Evolutionary conservation across 1,140 invertebrate genomes (phyloP), one percentile per base, ranked within the genome.

Genomic region (Planococcus citri): DNA sequence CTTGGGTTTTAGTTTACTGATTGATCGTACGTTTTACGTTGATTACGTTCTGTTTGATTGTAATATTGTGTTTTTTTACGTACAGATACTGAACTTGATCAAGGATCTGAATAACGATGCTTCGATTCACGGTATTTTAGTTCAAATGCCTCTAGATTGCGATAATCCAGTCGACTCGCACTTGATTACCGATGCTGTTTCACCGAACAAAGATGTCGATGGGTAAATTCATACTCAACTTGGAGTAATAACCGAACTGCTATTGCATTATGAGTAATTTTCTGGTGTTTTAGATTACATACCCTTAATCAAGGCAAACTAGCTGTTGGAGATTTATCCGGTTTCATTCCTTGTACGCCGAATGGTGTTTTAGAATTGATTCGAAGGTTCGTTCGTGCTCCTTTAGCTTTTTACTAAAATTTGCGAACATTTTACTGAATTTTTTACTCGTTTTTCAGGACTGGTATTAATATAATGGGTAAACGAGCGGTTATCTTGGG

Each of bases 101-200:
- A 82, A 86, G 37, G 83, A 86, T 72, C 80, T 98, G 29, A 98
- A 98, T 78, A 81, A 86, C 69, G 90, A 96, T 79, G 84, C 88
- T 0, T 80, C 78, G 21, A 84, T 95, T 64, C 94, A 98, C 81
- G 96, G 96, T 25, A 96, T 98, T 75, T 97, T 98, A 75, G 94
- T 98, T 0, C 95, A 98, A 83, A 92, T 98, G 87, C 96, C 95
- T 0, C 80, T 98, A 58, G 94, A 98, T 76, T 86, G 85, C 71
- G 84, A 86, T 0, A 86, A 88, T 73, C 75, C 82, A 71, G 95
- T 98, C 72, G 88, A 98, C 81, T 85, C 90, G 0, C 87, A 94
- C 78, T 78, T 88, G 12, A 86, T 97, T 68, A 95, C 94, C 4
- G 91, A 97, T 79, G 78, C 88, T 2, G 92, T 97, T 1, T 83